These are phyloP conservation scores for Karalla daura DNA, from an alignment of 2,797 vertebrate genomes.

Conservation along the genomic window DNA sequence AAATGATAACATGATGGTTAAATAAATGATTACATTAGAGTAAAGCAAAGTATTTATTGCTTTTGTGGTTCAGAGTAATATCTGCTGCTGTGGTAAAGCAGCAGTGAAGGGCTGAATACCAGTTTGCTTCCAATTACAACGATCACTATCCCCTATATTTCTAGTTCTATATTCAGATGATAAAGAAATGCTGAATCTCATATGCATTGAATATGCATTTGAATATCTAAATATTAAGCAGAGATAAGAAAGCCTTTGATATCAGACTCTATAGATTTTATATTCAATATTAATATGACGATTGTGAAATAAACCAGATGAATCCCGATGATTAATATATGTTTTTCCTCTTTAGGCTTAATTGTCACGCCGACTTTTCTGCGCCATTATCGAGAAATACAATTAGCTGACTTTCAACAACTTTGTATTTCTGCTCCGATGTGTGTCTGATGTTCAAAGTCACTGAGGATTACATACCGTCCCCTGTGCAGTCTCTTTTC, in stretches of 20 bases:
- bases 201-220: too few species aligned
- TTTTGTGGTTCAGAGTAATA: conserved; percentile 11
- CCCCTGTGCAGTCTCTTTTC: conserved; percentile 40
- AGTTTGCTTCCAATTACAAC: neutral
- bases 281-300: conserved; percentile 13
- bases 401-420: conserved; percentile 42
- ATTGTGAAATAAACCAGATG: neutral
- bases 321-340: neutral
- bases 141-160: neutral
- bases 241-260: neutral
- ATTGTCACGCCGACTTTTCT: conserved; percentile 20
- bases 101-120: neutral
- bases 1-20: too few species aligned
- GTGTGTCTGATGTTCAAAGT: conserved; percentile 48
- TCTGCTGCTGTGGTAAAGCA: conserved; percentile 1
- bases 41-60: neutral
- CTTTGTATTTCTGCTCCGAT: conserved; percentile 32
- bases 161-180: neutral
- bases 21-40: too few species aligned
- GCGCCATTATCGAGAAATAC: conserved; percentile 17
- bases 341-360: conserved; percentile 2
- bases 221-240: neutral
- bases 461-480: conserved; percentile 37
- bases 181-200: neutral
- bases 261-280: neutral